A percentile compares a stretch with the other conserved stretches of the same genome.
These are phyloP conservation scores for Ceratosolen solmsi DNA, from an alignment of 1,140 invertebrate species.

Conservation along the genomic window DNA sequence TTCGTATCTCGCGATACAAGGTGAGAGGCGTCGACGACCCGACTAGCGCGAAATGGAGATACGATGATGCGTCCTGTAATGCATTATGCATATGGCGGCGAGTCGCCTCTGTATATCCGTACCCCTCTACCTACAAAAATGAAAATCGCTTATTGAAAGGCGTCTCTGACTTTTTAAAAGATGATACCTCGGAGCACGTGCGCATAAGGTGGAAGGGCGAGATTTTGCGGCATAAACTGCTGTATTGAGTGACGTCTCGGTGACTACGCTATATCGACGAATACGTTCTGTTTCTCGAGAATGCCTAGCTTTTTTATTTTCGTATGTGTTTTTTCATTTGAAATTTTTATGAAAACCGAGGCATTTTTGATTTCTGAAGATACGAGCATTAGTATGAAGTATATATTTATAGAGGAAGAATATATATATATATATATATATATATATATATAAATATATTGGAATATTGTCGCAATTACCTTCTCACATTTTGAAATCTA, in stretches of 20 bases:
- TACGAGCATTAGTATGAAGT: too few species aligned
- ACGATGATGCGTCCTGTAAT: conserved; percentile 68
- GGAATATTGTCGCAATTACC: too few species aligned
- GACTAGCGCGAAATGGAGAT: conserved; percentile 62
- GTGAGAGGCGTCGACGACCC: not conserved
- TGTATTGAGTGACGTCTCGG: not conserved
- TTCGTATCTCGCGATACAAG: conserved; percentile 49
- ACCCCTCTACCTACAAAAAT: conserved; percentile 46
- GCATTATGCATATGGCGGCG: conserved; percentile 66
- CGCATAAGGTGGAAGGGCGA: not conserved
- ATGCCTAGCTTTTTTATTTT: not conserved
- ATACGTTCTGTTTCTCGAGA: not conserved
- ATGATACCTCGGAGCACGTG: conserved; percentile 9
- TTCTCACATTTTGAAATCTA: too few species aligned
- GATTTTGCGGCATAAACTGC: conserved; percentile 21
- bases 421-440: too few species aligned
- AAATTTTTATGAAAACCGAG: too few species aligned
- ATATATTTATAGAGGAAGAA: too few species aligned
- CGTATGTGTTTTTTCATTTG: too few species aligned
- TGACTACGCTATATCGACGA: not conserved
- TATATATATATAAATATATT: too few species aligned
- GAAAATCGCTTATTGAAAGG: conserved; percentile 64
- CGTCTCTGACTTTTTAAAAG: conserved; percentile 12
- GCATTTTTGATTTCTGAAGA: too few species aligned
- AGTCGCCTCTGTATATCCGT: not conserved